Percentiles rank a stretch among this genome's conserved stretches.
phyloP scores from a whole-genome alignment of 2,113 vertebrate species.

The Heterotis niloticus region DNA sequence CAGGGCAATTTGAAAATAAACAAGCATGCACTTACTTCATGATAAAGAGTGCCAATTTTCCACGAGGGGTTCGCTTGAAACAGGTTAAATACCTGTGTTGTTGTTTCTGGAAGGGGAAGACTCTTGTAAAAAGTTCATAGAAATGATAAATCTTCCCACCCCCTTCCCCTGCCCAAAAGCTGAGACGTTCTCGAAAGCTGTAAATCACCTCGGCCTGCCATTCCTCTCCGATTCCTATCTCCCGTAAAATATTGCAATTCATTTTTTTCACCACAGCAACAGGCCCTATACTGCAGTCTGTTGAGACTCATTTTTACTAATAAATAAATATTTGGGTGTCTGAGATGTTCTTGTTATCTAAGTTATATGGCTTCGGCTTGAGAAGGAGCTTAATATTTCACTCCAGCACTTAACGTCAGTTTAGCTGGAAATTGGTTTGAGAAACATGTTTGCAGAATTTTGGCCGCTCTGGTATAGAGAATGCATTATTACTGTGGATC shows the following conservation, averaged over 20 bases:
- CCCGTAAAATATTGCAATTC: constrained; percentile 49
- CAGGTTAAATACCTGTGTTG: constrained; percentile 74
- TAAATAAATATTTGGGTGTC: constrained; percentile 54
- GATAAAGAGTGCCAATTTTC: constrained; percentile 61
- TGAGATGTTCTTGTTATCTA: constrained; percentile 43
- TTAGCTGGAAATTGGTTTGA: constrained; percentile 20
- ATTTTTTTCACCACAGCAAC: constrained; percentile 46
- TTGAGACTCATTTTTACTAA: constrained; percentile 42
- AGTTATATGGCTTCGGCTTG: constrained; percentile 35
- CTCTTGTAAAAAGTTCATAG: constrained; percentile 64
- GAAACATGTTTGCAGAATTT: constrained; percentile 20
- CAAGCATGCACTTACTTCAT: constrained; percentile 61
- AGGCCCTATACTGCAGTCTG: constrained; percentile 50
- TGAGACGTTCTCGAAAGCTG: constrained; percentile 49
- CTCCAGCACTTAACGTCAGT: constrained; percentile 29
- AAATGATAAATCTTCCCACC: constrained; percentile 61
- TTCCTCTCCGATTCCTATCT: constrained; percentile 50
- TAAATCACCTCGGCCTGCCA: constrained; percentile 62
- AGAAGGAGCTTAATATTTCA: constrained; percentile 33
- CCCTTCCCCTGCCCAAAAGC: constrained; percentile 40
- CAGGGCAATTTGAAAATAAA: constrained; percentile 67
- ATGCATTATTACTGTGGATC: constrained; percentile 11
- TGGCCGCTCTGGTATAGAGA: neutral
- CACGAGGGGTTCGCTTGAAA: constrained; percentile 59
- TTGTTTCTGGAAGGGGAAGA: constrained; percentile 67